Conservation (phyloP, 2,888 invertebrate genomes). For the Luperina testacea region DNA sequence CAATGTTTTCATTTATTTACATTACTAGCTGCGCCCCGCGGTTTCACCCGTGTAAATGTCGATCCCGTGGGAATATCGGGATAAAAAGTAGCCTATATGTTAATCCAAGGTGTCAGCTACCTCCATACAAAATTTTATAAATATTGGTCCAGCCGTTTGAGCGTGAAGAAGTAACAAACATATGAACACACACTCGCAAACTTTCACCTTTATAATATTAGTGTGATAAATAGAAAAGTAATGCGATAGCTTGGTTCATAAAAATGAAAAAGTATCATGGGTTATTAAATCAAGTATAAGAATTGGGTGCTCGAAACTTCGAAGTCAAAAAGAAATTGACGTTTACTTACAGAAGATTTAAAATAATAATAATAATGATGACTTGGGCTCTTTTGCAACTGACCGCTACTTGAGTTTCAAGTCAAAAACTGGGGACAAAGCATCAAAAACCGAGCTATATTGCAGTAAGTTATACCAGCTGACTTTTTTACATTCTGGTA, state of each 20-base stretch:
- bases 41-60: too few relatives aligned
- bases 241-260: not conserved
- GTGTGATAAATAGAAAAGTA: not conserved
- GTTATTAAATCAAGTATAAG: too few relatives aligned
- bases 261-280: not conserved
- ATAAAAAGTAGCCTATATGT: too few relatives aligned
- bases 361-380: not conserved
- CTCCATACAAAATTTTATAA: too few relatives aligned
- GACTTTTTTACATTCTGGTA: too few relatives aligned
- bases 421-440: not conserved
- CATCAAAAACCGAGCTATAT: not conserved
- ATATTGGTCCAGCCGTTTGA: too few relatives aligned
- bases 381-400: not conserved
- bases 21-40: not conserved
- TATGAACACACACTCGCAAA: too few relatives aligned
- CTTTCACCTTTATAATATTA: too few relatives aligned
- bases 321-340: not conserved
- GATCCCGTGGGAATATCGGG: too few relatives aligned
- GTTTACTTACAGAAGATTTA: not conserved
- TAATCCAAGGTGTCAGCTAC: too few relatives aligned
- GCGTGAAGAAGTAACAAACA: too few relatives aligned
- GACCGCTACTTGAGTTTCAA: not conserved
- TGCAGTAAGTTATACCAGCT: not conserved
- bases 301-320: not conserved
- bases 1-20: not conserved